Conservation (phyloP, 2,888 invertebrate species). For the Monoplex corrugatus region DNA sequence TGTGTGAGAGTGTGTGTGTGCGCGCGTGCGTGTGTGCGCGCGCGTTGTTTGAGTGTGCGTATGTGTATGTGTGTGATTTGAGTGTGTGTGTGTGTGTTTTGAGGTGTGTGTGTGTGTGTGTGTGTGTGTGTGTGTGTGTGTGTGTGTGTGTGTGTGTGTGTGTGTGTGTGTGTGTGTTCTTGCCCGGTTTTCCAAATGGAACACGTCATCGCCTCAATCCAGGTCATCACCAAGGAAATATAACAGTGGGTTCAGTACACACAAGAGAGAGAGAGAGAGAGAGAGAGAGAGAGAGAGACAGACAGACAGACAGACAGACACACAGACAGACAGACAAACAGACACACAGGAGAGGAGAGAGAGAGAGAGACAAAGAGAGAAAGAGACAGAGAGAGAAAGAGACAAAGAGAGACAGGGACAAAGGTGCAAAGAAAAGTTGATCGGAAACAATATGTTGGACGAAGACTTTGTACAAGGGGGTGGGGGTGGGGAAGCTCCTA, state of each 20-base stretch:
- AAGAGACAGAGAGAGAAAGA: no score
- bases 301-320: background rate
- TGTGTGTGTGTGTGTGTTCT: background rate
- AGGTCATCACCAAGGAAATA: no score
- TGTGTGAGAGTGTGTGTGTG: background rate
- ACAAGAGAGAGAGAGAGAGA: background rate
- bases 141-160: constrained; percentile 13
- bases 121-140: background rate
- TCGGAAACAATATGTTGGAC: no score
- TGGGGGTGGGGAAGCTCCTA: no score
- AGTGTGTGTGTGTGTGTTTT: background rate
- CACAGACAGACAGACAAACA: background rate
- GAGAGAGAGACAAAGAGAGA: no score
- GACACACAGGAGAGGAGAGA: no score
- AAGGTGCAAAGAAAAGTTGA: no score
- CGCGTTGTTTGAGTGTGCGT: background rate
- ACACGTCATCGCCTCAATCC: no score
- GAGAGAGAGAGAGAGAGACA: background rate
- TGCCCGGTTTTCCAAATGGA: no score
- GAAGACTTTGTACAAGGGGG: no score
- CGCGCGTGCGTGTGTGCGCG: background rate
- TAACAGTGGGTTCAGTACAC: no score
- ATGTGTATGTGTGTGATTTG: background rate
- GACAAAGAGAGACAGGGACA: no score
- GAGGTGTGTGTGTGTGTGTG: background rate